Evolutionary conservation across 2,888 invertebrate species (phyloP).

Genomic region (Thereva nobilitata): DNA sequence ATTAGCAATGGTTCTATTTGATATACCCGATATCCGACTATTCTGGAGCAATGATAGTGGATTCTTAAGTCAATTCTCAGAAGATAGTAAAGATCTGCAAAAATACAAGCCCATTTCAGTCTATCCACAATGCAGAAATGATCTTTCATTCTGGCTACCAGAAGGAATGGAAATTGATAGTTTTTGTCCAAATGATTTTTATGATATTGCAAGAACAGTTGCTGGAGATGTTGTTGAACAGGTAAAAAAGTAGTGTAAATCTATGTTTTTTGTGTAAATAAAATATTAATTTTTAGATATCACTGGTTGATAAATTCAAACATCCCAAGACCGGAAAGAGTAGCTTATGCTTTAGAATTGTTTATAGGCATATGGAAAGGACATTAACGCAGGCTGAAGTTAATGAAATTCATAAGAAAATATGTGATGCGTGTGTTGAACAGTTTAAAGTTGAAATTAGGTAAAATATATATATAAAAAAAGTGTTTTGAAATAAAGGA

Average conservation of each 20-base stretch:
- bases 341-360: conserved; percentile 90
- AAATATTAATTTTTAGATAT: conserved; percentile 63
- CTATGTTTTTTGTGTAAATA: conserved; percentile 10
- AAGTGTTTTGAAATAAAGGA: too few species aligned
- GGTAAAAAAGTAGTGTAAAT: conserved; percentile 57
- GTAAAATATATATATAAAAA: conserved; percentile 43
- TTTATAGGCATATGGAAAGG: conserved; percentile 90
- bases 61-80: conserved; percentile 86
- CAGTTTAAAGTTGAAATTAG: conserved; percentile 55
- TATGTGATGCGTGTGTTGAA: conserved; percentile 64
- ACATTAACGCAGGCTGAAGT: conserved; percentile 88
- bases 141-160: conserved; percentile 97
- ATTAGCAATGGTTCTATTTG: conserved; percentile 92
- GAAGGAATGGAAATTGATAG: conserved; percentile 60
- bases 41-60: conserved; percentile 96
- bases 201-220: conserved; percentile 84
- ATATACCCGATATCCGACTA: conserved; percentile 93
- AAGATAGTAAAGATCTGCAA: conserved; percentile 68
- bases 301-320: conserved; percentile 80
- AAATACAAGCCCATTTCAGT: conserved; percentile 82
- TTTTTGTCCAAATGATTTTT: conserved; percentile 85
- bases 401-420: conserved; percentile 77
- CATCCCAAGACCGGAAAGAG: conserved; percentile 81
- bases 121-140: conserved; percentile 86
- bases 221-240: conserved; percentile 95